These are phyloP conservation scores for Chymomyza amoena DNA, from an alignment of 2,888 invertebrate species.

Conservation along the genomic window DNA sequence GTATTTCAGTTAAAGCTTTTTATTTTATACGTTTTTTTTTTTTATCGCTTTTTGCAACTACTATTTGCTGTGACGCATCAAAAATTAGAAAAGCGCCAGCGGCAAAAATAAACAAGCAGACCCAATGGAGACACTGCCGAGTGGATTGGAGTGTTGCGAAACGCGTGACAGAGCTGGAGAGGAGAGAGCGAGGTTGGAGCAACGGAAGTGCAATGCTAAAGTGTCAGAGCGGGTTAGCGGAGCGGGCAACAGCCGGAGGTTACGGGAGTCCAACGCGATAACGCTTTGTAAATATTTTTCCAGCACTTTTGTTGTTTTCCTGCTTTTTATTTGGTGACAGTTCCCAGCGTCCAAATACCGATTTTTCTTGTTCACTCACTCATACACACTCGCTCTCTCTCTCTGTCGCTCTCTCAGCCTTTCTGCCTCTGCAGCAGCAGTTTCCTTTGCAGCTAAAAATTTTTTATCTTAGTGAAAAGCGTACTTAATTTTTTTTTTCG, in stretches of 20 bases:
- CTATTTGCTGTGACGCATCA: constrained; percentile 60
- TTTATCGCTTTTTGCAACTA: constrained; percentile 45
- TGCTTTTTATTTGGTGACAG: background rate
- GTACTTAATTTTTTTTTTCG: constrained; percentile 49
- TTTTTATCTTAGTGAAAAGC: constrained; percentile 54
- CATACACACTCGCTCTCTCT: constrained; percentile 15
- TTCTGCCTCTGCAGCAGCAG: constrained; percentile 47
- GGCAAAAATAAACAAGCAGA: constrained; percentile 63
- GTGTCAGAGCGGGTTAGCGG: background rate
- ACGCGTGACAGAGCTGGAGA: background rate
- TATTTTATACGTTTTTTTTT: constrained; percentile 34
- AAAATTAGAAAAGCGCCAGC: constrained; percentile 64
- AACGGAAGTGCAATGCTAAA: background rate
- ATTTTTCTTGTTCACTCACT: constrained; percentile 1
- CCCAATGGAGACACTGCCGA: constrained; percentile 37
- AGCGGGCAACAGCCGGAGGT: background rate
- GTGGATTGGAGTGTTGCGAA: constrained; percentile 12
- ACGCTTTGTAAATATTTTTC: constrained; percentile 72
- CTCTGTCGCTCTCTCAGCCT: constrained; percentile 6
- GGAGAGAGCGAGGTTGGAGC: background rate
- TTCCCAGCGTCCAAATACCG: background rate
- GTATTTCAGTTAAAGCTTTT: constrained; percentile 34
- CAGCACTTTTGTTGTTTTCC: constrained; percentile 56
- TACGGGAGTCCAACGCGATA: constrained; percentile 38
- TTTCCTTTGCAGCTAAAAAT: constrained; percentile 64